Conservation (phyloP, 2,888 invertebrate genomes). For the Meta bourneti region DNA sequence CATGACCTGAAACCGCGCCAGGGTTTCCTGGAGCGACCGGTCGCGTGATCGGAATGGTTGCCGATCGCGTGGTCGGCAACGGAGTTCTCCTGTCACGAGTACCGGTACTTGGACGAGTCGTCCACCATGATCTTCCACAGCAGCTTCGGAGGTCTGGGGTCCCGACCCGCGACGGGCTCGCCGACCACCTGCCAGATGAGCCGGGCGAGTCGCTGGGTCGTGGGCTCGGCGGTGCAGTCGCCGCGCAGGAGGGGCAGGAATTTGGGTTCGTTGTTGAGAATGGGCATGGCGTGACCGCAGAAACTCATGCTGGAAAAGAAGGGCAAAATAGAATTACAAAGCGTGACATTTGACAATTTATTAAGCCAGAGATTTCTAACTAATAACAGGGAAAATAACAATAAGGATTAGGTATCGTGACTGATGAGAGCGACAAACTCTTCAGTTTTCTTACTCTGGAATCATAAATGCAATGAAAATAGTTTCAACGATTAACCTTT, state of each 20-base stretch:
- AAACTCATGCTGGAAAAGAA: constrained; percentile 62
- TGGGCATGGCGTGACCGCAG: constrained; percentile 67
- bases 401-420: no score
- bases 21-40: neutral
- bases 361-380: no score
- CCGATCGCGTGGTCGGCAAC: neutral
- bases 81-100: constrained; percentile 62
- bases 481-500: no score
- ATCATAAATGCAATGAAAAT: no score
- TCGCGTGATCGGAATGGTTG: neutral
- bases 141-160: constrained; percentile 74
- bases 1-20: neutral
- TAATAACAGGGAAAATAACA: no score
- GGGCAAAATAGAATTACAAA: neutral
- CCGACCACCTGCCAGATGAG: constrained; percentile 77
- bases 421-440: no score
- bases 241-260: constrained; percentile 67
- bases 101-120: constrained; percentile 66
- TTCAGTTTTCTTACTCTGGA: no score
- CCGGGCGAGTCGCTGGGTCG: constrained; percentile 71
- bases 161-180: constrained; percentile 70
- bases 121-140: constrained; percentile 76
- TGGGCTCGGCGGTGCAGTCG: constrained; percentile 72
- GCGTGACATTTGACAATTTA: neutral
- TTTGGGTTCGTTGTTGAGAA: constrained; percentile 57